Evolutionary conservation across 2,113 vertebrate genomes (phyloP).

Genomic region (Pelmatolapia mariae): DNA sequence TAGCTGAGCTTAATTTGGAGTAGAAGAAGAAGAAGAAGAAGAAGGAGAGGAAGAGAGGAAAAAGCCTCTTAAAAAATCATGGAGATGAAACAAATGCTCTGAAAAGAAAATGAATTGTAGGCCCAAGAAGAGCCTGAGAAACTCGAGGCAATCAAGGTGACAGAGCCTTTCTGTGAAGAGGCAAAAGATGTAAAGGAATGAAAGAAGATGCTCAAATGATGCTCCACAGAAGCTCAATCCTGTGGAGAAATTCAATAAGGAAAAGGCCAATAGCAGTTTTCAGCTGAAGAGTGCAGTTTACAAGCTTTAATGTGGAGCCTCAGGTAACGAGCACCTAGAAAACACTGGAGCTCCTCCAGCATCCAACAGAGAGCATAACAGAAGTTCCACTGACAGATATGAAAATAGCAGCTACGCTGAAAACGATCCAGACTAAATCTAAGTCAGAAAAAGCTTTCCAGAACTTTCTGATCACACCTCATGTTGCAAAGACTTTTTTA

Average conservation of each 20-base stretch:
- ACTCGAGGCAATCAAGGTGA: neutral
- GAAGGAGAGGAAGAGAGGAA: rapidly evolving
- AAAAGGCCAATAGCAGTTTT: neutral
- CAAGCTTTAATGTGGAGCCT: neutral
- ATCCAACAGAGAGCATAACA: neutral
- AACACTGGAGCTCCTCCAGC: neutral
- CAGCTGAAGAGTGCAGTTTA: neutral
- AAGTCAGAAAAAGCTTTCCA: neutral
- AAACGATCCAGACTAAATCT: neutral
- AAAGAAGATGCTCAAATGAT: neutral
- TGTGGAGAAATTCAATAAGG: neutral
- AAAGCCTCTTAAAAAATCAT: neutral
- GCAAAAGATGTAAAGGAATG: neutral
- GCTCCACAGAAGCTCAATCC: neutral
- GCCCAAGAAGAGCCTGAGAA: neutral
- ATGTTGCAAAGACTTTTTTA: neutral
- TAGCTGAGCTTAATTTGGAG: neutral
- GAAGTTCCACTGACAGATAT: neutral
- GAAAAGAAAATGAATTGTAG: neutral
- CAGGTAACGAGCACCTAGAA: neutral
- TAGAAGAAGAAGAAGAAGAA: neutral
- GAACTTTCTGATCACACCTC: neutral
- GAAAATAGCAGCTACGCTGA: neutral
- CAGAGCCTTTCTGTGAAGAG: neutral
- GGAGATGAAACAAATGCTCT: neutral